Base-by-base conservation (phyloP, 1,140 invertebrate genomes). In the Orchesella cincta region DNA sequence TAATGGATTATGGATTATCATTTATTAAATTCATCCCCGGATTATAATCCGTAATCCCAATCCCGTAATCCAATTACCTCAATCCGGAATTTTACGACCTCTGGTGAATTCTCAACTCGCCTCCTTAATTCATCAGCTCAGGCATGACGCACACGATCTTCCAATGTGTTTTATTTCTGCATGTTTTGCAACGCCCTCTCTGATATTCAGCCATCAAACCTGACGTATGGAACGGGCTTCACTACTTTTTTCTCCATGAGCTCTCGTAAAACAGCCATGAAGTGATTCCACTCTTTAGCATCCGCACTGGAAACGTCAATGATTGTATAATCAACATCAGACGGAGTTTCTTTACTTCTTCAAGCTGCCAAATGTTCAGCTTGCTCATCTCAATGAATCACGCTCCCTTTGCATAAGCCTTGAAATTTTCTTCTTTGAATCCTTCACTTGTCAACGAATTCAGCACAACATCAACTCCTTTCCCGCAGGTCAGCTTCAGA, bases 391-490 rank as follows among this genome's bases (percentile, higher is more conserved):
- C 74, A 12, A 67, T 23, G 33, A 67, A 67, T 31, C 62, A 12
- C 2, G 62, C 62, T 26, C 71, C 39, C 16, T 36, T 35, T 8
- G n/a, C 54, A 20, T 57, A 76, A 76, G 29, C 51, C 18, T 35
- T 54, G 5, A 76, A 34, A 64, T 16, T 76, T 12, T 54, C 74
- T 62, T 76, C 74, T 29, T 76, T 76, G 57, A 76, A 76, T 28
- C 74, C 74, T 36, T 76, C 36, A 39, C 51, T 46, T 16, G 74
- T 76, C 33, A 76, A 34, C 12, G 54, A 31, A 33, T 76, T 76
- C 1, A 76, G 23, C 14, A 76, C 74, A 26, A 76, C 28, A 46
- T 76, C 74, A 33, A 76, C 57, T 35, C 74, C 74, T 20, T 23
- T 3, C 3, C 74, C 74, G 1, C 36, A 20, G 12, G 74, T 76